Conservation (phyloP, 2,888 invertebrate genomes). For the Apotomis betuletana region DNA sequence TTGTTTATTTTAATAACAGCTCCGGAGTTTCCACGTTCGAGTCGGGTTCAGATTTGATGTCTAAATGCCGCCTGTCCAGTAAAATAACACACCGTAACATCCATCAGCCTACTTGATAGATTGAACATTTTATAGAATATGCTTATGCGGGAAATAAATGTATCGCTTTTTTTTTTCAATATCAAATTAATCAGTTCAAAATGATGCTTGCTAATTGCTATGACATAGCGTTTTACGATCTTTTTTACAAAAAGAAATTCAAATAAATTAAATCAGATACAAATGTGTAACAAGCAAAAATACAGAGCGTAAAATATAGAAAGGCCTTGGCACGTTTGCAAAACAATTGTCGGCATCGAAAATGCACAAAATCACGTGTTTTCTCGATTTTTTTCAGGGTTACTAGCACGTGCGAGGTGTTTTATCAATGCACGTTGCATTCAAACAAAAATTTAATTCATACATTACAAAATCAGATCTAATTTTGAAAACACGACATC, state of each 20-base stretch:
- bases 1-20: conserved; percentile 39
- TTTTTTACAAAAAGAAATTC: too few species aligned
- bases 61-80: conserved; percentile 24
- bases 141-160: too few species aligned
- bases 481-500: not conserved
- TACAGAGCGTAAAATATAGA: conserved; percentile 2
- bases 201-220: too few species aligned
- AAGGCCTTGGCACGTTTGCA: conserved; percentile 23
- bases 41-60: conserved; percentile 21
- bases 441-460: conserved; percentile 1
- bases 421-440: conserved; percentile 29
- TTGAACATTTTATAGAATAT: too few species aligned
- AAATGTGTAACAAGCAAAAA: not conserved
- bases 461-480: not conserved
- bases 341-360: conserved; percentile 5
- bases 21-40: conserved; percentile 19
- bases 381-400: conserved; percentile 11
- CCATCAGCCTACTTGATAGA: conserved; percentile 1
- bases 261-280: too few species aligned
- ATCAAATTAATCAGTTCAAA: too few species aligned
- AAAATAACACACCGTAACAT: conserved; percentile 19
- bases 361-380: conserved; percentile 11
- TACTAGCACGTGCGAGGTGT: conserved; percentile 20
- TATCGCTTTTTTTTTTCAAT: too few species aligned
- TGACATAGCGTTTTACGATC: too few species aligned